These are phyloP conservation scores for Ginglymostoma cirratum DNA, from an alignment of 2,113 vertebrate species.

Conservation along the genomic window DNA sequence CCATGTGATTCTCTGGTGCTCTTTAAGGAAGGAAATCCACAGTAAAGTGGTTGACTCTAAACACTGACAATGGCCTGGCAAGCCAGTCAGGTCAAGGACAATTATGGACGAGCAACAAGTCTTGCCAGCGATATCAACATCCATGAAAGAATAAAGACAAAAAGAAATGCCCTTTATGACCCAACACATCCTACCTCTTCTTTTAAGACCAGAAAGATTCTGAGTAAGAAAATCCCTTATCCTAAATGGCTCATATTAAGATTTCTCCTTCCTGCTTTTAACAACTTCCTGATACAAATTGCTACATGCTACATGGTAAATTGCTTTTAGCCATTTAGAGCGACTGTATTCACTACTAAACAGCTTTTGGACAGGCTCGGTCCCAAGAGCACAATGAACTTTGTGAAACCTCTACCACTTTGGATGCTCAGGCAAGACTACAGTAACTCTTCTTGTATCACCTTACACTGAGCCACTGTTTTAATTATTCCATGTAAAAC, in stretches of 20 bases:
- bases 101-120: too few relatives aligned
- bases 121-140: too few relatives aligned
- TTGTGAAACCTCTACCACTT: not conserved
- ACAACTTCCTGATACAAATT: constrained; percentile 23
- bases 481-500: not conserved
- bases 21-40: too few relatives aligned
- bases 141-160: too few relatives aligned
- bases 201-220: not conserved
- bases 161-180: not conserved
- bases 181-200: not conserved
- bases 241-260: not conserved
- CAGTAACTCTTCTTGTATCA: not conserved
- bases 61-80: too few relatives aligned
- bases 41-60: too few relatives aligned
- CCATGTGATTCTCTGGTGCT: too few relatives aligned
- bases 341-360: not conserved
- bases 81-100: too few relatives aligned
- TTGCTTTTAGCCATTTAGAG: not conserved
- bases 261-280: constrained; percentile 10
- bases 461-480: not conserved
- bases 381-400: not conserved
- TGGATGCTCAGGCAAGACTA: not conserved
- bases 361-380: not conserved
- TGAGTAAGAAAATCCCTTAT: not conserved
- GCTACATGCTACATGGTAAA: not conserved